A percentile compares a stretch with the other conserved stretches of the same genome.
Conservation (phyloP, 2,113 vertebrate genomes). For the Dasyurus viverrinus region DNA sequence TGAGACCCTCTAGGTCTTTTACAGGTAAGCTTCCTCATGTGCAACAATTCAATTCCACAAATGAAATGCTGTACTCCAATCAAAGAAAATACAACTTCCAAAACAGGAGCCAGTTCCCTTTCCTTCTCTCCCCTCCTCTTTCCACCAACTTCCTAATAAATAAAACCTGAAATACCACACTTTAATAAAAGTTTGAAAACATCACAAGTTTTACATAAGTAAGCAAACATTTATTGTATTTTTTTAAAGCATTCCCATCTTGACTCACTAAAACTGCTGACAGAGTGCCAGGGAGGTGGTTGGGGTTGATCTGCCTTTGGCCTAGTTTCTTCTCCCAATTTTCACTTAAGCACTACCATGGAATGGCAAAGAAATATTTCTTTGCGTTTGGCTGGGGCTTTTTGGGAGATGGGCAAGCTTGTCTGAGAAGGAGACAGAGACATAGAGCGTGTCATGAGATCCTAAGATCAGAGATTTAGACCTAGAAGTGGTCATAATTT, state of each 20-base stretch:
- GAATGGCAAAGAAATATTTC: not conserved
- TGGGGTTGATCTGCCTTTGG: not conserved
- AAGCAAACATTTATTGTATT: not conserved
- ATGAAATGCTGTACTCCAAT: not conserved
- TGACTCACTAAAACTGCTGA: not conserved
- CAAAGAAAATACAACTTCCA: conserved; percentile 4
- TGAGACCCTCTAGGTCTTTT: accelerated
- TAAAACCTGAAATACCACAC: not conserved
- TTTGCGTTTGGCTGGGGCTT: not conserved
- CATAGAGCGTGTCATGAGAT: not conserved
- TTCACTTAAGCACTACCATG: not conserved
- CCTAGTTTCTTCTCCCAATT: not conserved
- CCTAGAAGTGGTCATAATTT: not conserved
- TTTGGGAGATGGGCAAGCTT: not conserved
- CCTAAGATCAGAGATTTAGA: not conserved
- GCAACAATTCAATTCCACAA: not conserved
- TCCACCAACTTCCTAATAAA: not conserved
- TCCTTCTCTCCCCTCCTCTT: not conserved
- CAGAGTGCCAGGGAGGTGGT: not conserved
- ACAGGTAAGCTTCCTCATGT: not conserved
- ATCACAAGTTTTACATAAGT: not conserved
- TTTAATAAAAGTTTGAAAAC: conserved; percentile 21
- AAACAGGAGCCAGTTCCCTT: not conserved
- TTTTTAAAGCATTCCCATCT: not conserved
- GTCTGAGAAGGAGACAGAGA: conserved; percentile 15